Evolutionary conservation across 2,113 vertebrate species (phyloP), one percentile per base, ranked within the genome.

Genomic region (Himantopus leucocephalus): DNA sequence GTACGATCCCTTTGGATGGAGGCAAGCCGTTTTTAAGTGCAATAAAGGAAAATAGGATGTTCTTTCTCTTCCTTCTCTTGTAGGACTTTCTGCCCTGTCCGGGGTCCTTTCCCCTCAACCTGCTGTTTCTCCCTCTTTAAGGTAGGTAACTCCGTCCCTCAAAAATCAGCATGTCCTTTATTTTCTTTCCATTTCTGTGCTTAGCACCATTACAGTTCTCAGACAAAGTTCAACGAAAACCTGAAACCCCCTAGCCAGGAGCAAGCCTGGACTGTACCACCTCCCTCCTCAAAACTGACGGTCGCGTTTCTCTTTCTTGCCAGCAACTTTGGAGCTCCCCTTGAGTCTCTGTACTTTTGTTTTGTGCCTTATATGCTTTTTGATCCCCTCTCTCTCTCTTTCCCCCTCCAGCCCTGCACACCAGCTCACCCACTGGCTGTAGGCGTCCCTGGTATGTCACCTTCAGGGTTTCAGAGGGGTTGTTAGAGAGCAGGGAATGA

Each of bases 371-470:
- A 21, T 6, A 19, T 4, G 15, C 0, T 0, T 73, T 91, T 81
- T 41, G 15, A 58, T 66, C 14, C 6, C 32, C 11, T 41, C 22
- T 14, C 17, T 39, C 63, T 41, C 27, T 32, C 19, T 68, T 48
- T 71, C 52, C 23, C 52, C 1, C 35, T 48, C 16, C 50, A 88
- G 32, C 41, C 37, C 26, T 39, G 14, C 34, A 8, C 4, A 4
- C 14, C 85, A 80, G 43, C 37, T 88, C 52, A 35, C 24, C 14
- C n/a, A 66, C 59, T 71, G 4, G 4, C 73, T 82, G 26, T 11
- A 59, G 26, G 22, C 47, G 9, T 23, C 47, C 29, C 72, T 23
- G 22, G 9, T 16, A 6, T 0, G 0, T 58, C 55, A 37, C 8
- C 55, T 24, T n/a, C 2, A 12, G 23, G 21, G 11, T 17, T 95